A percentile compares a stretch with the other conserved stretches of the same genome.
Conservation (phyloP, 2,113 vertebrate genomes). For the Grantiella picta region DNA sequence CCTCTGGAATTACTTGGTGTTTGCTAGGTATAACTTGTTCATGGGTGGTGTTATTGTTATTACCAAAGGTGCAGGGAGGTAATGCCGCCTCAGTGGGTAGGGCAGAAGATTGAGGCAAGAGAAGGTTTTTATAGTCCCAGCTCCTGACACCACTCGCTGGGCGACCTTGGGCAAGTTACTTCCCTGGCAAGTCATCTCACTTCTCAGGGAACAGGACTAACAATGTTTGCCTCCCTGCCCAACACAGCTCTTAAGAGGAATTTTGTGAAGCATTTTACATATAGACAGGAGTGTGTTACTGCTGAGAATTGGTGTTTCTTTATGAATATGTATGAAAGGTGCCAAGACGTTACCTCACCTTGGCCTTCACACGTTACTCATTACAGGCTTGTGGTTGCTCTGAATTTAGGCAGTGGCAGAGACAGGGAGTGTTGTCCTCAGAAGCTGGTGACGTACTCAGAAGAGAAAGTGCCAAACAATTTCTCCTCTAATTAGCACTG, state of each 20-base stretch:
- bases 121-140: not conserved
- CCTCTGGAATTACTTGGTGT: slow-evolving; percentile 40
- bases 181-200: not conserved
- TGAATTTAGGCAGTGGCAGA: slow-evolving; percentile 7
- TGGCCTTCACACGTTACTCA: not conserved
- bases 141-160: not conserved
- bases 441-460: slow-evolving; percentile 2
- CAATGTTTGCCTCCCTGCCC: not conserved
- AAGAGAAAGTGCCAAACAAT: slow-evolving; percentile 33
- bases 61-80: not conserved
- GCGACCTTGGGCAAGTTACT: slow-evolving; percentile 10
- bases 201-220: not conserved
- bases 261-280: not conserved
- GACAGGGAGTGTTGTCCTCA: not conserved
- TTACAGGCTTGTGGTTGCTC: not conserved
- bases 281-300: not conserved
- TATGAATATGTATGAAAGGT: slow-evolving; percentile 10
- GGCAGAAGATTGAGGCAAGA: not conserved
- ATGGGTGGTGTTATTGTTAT: slow-evolving; percentile 35
- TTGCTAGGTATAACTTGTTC: slow-evolving; percentile 62
- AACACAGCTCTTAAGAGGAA: not conserved
- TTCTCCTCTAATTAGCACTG: not conserved
- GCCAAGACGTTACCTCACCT: slow-evolving; percentile 16
- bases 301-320: slow-evolving; percentile 36
- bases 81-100: not conserved